These are phyloP conservation scores for Arizona elegans DNA, from an alignment of 2,113 vertebrate species.

Conservation along the genomic window DNA sequence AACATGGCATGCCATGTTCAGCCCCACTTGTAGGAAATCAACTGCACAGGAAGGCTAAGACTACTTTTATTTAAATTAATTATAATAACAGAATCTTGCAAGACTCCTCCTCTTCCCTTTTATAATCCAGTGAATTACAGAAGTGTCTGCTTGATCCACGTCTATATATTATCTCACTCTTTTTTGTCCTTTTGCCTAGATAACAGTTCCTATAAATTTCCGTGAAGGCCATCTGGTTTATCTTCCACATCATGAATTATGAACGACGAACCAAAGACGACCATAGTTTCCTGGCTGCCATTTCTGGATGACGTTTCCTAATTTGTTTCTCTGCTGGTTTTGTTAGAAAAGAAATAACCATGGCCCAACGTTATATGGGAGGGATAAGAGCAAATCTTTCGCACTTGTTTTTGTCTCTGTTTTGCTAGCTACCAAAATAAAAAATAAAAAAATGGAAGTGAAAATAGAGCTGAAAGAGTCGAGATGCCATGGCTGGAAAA, in stretches of 20 bases:
- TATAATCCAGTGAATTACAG: neutral
- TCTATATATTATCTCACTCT: neutral
- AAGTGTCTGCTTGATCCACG: neutral
- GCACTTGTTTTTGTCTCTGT: neutral
- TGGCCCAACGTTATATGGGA: neutral
- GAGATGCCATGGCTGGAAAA: neutral
- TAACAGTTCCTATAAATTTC: neutral
- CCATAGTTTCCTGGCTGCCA: neutral
- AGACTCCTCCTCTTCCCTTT: neutral
- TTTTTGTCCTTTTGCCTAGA: neutral
- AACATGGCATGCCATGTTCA: neutral
- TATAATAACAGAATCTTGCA: neutral
- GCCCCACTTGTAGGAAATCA: neutral
- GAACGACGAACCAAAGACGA: neutral
- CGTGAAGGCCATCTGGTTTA: neutral
- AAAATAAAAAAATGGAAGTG: neutral
- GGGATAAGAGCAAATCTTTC: neutral
- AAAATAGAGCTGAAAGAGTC: neutral
- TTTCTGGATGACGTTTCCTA: neutral
- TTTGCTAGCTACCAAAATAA: neutral
- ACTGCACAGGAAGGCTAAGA: neutral
- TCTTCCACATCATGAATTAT: neutral
- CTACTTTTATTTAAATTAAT: neutral
- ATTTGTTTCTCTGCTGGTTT: neutral
- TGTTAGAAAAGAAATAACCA: neutral